These are phyloP conservation scores for Schrankia costaestrigalis DNA, from an alignment of 2,888 invertebrate species.

Conservation along the genomic window DNA sequence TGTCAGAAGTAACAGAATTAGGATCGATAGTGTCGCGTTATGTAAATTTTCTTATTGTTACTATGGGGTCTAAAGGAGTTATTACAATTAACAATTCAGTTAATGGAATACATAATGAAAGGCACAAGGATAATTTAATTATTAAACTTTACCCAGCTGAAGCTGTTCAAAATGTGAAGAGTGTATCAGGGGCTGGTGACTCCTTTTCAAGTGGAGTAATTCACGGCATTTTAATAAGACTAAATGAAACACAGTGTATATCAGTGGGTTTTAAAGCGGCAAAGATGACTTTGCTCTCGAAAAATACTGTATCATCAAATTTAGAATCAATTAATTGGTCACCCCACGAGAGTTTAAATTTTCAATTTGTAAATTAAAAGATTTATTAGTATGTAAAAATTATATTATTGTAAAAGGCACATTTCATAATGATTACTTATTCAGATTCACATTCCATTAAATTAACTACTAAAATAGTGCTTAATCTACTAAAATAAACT, in stretches of 20 bases:
- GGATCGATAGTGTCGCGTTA: conserved; percentile 61
- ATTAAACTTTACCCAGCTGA: conserved; percentile 60
- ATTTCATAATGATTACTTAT: no score
- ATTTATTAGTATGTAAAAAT: no score
- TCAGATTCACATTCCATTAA: no score
- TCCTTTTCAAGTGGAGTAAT: conserved; percentile 87
- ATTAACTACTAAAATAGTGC: no score
- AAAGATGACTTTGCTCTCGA: conserved; percentile 77
- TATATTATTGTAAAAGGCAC: no score
- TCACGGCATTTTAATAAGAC: conserved; percentile 79
- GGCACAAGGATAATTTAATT: conserved; percentile 10
- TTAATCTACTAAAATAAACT: no score
- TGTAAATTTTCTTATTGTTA: conserved; percentile 82
- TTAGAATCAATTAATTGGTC: conserved; percentile 25
- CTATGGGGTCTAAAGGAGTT: conserved; percentile 82
- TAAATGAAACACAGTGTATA: conserved; percentile 80
- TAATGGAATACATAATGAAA: conserved; percentile 1
- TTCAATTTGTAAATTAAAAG: conserved; percentile 8
- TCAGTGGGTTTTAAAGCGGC: conserved; percentile 83
- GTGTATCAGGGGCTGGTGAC: conserved; percentile 92
- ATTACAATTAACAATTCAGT: conserved; percentile 56
- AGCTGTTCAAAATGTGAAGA: conserved; percentile 73
- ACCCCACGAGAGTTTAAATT: conserved; percentile 9
- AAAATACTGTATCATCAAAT: conserved; percentile 79
- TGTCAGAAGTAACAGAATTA: conserved; percentile 49